These are phyloP conservation scores for Scyliorhinus canicula DNA, from an alignment of 2,797 vertebrate genomes.

Conservation along the genomic window DNA sequence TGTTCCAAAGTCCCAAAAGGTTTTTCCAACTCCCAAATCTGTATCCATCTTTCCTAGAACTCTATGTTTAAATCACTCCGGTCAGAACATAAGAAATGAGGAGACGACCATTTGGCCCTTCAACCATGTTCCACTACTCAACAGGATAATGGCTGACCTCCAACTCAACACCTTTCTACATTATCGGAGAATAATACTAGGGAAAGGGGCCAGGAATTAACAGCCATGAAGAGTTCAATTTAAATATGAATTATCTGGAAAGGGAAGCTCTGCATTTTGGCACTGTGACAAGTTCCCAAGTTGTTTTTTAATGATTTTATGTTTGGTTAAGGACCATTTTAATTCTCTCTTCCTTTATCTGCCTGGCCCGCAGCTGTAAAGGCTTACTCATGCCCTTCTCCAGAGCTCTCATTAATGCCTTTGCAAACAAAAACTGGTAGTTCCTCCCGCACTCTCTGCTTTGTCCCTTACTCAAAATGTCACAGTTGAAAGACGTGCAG, in stretches of 20 bases:
- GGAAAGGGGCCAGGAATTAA: not conserved
- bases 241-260: not conserved
- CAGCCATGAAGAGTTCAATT: not conserved
- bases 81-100: no score
- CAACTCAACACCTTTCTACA: no score
- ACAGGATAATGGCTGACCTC: no score
- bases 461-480: no score
- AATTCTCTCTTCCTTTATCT: not conserved
- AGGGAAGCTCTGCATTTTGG: not conserved
- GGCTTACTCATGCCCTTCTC: not conserved
- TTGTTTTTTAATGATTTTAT: not conserved
- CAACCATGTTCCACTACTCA: no score
- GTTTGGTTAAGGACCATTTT: not conserved
- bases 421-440: not conserved
- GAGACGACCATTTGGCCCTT: no score
- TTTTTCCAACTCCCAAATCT: no score
- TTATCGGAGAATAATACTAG: not conserved
- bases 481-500: no score
- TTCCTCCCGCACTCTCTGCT: not conserved
- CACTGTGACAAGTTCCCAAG: not conserved
- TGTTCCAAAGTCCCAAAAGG: no score
- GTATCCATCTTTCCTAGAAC: no score
- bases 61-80: no score
- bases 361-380: not conserved
- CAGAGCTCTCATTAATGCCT: not conserved